Evolutionary conservation across 2,888 invertebrate genomes (phyloP), one percentile per base, ranked within the genome.

Genomic region (Orthonevra nobilis): DNA sequence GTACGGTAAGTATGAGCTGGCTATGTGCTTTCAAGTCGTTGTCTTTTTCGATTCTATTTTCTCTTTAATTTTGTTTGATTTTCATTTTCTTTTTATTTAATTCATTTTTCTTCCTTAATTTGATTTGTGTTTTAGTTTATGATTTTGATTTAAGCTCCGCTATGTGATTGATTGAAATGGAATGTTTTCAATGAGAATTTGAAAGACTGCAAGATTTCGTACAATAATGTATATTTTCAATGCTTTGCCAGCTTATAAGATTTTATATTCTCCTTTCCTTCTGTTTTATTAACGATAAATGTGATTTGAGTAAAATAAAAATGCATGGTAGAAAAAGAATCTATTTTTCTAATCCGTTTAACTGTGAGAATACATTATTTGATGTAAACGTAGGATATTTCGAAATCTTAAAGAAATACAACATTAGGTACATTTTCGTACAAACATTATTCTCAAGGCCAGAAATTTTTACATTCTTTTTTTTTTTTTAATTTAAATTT

Each of bases 1-100:
- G 95, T 92, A 94, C 95, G 93, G 95, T 95, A 93, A 95, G 94
- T 94, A 91, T 87, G 85, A 87, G 83, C 85, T 85, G 84, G 85
- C 85, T 84, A 83, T 84, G 83, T 83, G 84, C 83, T 84, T 84
- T 82, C 63, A 81, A 82, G 64, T 81, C 68, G 74, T 81, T 79
- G 73, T 82, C 72, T 68, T 83, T 83, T 81, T 56, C 79, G 81
- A 84, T 82, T 77, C 19, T 68, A 68, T 82, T 82, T 46, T 72
- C 60, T 66, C 60, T 28, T 69, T 50, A 36, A 63, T 54, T 61
- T 52, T 52, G 66, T 83, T 38, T 36, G 60, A 50, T 70, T 60
- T 38, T 73, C 77, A 9, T 40, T 14, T 30, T 40, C 66, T 26
- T 61, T 66, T 61, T 40, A 54, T 56, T 52, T 40, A 28, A 34